Evolutionary conservation across 2,113 vertebrate genomes (phyloP), one percentile per base, ranked within the genome.

Genomic region (Myodes glareolus): DNA sequence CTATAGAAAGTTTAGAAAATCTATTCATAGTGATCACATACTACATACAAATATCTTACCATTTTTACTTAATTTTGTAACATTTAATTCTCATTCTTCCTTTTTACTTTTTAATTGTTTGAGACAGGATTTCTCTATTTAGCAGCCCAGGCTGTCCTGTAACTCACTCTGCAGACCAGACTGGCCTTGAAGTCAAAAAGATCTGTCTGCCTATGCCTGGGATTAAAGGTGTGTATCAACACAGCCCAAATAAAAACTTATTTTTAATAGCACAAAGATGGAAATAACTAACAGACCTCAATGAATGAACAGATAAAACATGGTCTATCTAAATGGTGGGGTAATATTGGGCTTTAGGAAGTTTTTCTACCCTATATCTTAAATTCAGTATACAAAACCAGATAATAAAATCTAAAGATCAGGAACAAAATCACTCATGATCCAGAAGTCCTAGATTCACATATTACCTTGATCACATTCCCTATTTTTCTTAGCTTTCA

Each of bases 251-350:
- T 17, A 85, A 82, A 47, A 89, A 39, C 8, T 50, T 89, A 63
- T 52, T 97, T 73, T 3, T 73, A 39, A 72, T 1, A 70, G 93
- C 50, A 52, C 80, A 86, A 81, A 77, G 81, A n/a, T 27, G 4
- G 25, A 92, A 93, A 95, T 76, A 90, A 52, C 25, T 17, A 68
- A 63, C 39, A 92, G 42, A 10, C 65, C 36, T 31, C 36, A 89
- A 81, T 36, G n/a, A 90, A 78, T 42, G 25, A 93, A 36, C 11
- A 47, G 63, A 76, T 67, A 88, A 94, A 95, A 90, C n/a, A 31
- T 8, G 0, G 45, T 63, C 65, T 81, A 81, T 12, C 45, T n/a
- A 73, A 12, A 67, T 1, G 12, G 61, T 65, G 39, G 78, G 39
- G 39, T 55, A 86, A 36, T 75, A 85, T 33, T 90, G 25, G 42